Base-by-base conservation (phyloP, 2,888 invertebrate genomes). In the Herminia tarsipennalis region DNA sequence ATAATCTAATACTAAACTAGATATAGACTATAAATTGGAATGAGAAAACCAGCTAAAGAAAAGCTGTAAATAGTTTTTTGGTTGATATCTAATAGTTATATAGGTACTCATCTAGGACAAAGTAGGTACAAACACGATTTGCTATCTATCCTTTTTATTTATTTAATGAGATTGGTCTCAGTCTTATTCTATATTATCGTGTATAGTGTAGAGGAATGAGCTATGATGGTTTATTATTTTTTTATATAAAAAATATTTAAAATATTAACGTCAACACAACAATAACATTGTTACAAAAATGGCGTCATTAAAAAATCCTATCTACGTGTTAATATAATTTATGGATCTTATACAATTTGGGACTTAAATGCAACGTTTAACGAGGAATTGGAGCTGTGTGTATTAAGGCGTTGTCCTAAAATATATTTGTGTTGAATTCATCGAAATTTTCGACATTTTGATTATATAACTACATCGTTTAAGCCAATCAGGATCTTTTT, bases 131-230 rank as follows among this genome's bases (percentile, higher is more conserved):
- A 61, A 65, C 46, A 60, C 36, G 52, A 55, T 46, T 47, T 47
- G 44, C 44, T 59, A 58, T 44, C 51, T 58, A 60, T 44, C 36
- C 40, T 55, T 38, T 30, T 40, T 35, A 42, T 34, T 52, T 45
- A 56, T 40, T 58, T 53, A 62, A 77, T 77, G 79, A 81, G 79
- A 79, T 84, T 85, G 84, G 80, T 83, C 80, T 85, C 86, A 86
- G 86, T 86, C 84, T 86, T 86, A 83, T 76, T 35, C 81, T 85
- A 81, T 76, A 50, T 47, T 42, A 51, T 46, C 44, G 28, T 41
- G 37, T 43, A 30, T 27, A 33, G 46, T 59, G 56, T 55, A 48
- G 35, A 64, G 54, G 54, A 64, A 68, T 67, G 55, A 60, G 48
- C 29, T 66, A 64, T 46, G 24, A 41, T 37, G 34, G 30, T 36